Percentiles rank a stretch among this genome's conserved stretches.
These are phyloP conservation scores for Lacanobia oleracea DNA, from an alignment of 2,888 invertebrate genomes.

Conservation along the genomic window DNA sequence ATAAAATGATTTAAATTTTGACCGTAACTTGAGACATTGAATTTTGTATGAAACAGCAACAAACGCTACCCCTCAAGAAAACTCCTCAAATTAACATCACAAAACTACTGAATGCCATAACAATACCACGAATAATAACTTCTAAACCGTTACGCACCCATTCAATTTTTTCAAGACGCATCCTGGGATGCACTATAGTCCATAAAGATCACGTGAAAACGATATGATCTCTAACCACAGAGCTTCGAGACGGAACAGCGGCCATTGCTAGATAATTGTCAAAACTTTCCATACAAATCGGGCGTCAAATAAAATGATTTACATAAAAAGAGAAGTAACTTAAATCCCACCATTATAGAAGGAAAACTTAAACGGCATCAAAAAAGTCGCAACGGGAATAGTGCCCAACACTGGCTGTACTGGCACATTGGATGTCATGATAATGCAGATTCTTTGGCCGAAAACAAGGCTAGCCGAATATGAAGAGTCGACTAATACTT, in stretches of 20 bases:
- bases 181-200: slow-evolving; percentile 82
- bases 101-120: slow-evolving; percentile 46
- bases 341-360: no score
- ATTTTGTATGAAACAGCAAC: slow-evolving; percentile 14
- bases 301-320: no score
- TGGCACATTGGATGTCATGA: no score
- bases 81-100: slow-evolving; percentile 47
- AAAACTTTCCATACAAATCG: neutral
- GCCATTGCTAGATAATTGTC: neutral
- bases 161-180: slow-evolving; percentile 76
- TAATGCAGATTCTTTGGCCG: no score
- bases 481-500: no score
- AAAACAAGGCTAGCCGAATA: no score
- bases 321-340: no score
- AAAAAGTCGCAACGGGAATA: no score
- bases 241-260: neutral
- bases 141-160: slow-evolving; percentile 75
- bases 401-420: no score
- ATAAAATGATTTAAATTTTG: neutral
- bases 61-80: slow-evolving; percentile 15
- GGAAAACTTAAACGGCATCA: no score
- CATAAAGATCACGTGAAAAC: slow-evolving; percentile 81
- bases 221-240: slow-evolving; percentile 83
- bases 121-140: slow-evolving; percentile 63
- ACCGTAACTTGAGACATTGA: neutral